Evolutionary conservation across 2,888 invertebrate species (phyloP).

Genomic region (Cataglyphis rosenhaueri): DNA sequence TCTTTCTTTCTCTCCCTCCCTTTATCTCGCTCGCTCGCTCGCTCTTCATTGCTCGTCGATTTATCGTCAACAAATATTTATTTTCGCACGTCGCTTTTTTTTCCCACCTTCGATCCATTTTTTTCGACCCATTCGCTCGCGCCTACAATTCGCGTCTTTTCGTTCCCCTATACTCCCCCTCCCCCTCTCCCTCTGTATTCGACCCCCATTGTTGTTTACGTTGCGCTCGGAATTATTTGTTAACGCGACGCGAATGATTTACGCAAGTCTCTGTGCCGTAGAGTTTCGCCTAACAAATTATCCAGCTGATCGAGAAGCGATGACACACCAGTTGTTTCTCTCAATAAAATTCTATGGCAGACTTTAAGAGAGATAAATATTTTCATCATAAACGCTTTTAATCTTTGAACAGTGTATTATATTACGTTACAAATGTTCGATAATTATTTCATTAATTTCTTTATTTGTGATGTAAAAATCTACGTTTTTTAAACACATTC

Average conservation of each 20-base stretch:
- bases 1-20: neutral
- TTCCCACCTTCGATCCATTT: slow-evolving; percentile 32
- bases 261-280: slow-evolving; percentile 30
- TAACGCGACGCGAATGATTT: slow-evolving; percentile 51
- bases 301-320: slow-evolving; percentile 40
- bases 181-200: neutral
- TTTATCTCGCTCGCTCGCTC: neutral
- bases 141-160: slow-evolving; percentile 24
- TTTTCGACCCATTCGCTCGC: slow-evolving; percentile 27
- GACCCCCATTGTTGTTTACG: slow-evolving; percentile 41
- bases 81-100: slow-evolving; percentile 29
- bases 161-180: neutral
- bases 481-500: neutral
- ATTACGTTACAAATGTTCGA: neutral
- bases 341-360: neutral
- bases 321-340: neutral
- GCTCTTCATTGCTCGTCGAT: slow-evolving; percentile 41
- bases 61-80: slow-evolving; percentile 54
- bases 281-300: slow-evolving; percentile 33
- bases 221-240: slow-evolving; percentile 48
- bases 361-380: slow-evolving; percentile 17
- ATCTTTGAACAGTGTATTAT: neutral
- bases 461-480: neutral
- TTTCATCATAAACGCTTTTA: neutral
- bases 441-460: neutral